Evolutionary conservation across 2,113 vertebrate species (phyloP).

Genomic region (Mus spicilegus): DNA sequence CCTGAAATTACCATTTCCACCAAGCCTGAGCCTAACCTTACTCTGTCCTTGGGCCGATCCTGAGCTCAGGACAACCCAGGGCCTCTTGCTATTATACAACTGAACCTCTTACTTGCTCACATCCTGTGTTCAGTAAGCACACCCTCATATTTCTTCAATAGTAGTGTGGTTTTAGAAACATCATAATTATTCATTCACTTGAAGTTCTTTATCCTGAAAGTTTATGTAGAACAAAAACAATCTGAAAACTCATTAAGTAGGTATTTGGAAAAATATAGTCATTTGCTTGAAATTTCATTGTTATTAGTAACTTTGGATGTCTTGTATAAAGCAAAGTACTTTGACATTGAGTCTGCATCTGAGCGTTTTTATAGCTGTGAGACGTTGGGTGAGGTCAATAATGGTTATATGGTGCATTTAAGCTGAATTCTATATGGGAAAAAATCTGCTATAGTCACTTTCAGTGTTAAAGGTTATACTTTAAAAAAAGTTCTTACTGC

Average conservation of each 20-base stretch:
- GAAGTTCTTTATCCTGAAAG: neutral
- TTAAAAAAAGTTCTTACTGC: neutral
- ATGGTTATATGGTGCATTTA: neutral
- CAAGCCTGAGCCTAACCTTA: too few relatives aligned
- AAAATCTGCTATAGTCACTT: neutral
- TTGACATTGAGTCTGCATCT: neutral
- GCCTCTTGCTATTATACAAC: neutral
- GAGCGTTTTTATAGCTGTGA: neutral
- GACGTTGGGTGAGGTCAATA: neutral
- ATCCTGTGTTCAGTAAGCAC: neutral
- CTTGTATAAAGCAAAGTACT: neutral
- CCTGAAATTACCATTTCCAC: too few relatives aligned
- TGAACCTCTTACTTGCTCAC: neutral
- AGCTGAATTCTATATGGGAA: too few relatives aligned
- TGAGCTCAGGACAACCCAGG: neutral
- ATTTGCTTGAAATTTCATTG: constrained; percentile 16
- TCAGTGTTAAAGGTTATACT: neutral
- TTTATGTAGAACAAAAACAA: neutral
- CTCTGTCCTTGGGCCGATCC: too few relatives aligned
- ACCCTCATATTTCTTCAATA: neutral
- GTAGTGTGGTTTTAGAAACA: neutral
- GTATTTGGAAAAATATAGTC: neutral
- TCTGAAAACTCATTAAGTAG: neutral
- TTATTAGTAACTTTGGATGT: neutral
- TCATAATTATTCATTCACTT: neutral